These are phyloP conservation scores for Oxytorus armatus DNA, from an alignment of 2,888 invertebrate species.

Conservation along the genomic window DNA sequence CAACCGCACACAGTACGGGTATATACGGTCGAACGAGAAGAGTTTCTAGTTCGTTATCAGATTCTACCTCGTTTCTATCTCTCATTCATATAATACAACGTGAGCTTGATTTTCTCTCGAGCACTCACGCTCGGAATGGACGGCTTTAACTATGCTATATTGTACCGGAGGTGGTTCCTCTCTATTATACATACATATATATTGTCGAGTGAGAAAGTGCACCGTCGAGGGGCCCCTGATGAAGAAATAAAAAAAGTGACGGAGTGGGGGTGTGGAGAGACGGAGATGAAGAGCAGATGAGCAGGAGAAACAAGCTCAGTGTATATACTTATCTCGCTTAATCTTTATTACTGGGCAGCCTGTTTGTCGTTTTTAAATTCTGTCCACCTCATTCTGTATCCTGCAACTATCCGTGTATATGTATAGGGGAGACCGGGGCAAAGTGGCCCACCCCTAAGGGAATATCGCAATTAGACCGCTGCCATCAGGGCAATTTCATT, in stretches of 20 bases:
- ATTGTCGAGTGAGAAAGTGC: slow-evolving; percentile 21
- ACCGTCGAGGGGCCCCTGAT: slow-evolving; percentile 18
- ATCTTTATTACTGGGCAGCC: slow-evolving; percentile 57
- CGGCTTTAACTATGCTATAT: slow-evolving; percentile 51
- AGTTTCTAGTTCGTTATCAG: slow-evolving; percentile 79
- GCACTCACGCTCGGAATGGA: slow-evolving; percentile 40
- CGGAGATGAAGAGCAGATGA: slow-evolving; percentile 57
- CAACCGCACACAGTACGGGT: slow-evolving; percentile 43
- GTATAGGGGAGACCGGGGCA: too few relatives aligned
- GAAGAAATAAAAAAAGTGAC: slow-evolving; percentile 52
- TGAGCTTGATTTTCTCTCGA: slow-evolving; percentile 52
- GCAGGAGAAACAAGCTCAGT: slow-evolving; percentile 46
- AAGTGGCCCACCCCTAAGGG: too few relatives aligned
- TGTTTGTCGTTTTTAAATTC: slow-evolving; percentile 56
- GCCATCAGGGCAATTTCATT: too few relatives aligned
- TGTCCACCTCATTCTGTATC: slow-evolving; percentile 45
- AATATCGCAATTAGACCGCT: too few relatives aligned
- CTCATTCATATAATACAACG: slow-evolving; percentile 38
- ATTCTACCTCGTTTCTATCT: slow-evolving; percentile 71
- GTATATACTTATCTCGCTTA: slow-evolving; percentile 57
- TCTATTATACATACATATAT: slow-evolving; percentile 34
- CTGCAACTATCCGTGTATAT: slow-evolving; percentile 4
- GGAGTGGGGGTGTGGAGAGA: too few relatives aligned
- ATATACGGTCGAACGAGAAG: slow-evolving; percentile 65
- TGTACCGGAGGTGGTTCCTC: slow-evolving; percentile 35